phyloP scores from a whole-genome alignment of 2,888 invertebrate species.

The Tiliacea citrago region DNA sequence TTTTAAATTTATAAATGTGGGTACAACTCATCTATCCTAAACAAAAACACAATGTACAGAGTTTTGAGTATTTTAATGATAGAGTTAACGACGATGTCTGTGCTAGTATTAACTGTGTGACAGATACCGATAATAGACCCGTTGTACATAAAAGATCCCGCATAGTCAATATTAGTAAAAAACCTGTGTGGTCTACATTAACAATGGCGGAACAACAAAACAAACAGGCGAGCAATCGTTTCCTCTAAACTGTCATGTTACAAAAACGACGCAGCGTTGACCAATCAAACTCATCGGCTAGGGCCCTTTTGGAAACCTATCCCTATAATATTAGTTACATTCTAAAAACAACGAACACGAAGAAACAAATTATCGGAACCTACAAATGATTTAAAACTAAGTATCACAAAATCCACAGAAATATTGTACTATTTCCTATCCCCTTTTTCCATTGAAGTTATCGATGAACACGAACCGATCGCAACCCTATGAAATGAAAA shows the following conservation, averaged over 20 bases:
- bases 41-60: too few species aligned
- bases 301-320: constrained; percentile 40
- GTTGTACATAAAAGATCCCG: neutral
- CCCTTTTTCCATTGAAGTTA: constrained; percentile 38
- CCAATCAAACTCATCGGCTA: constrained; percentile 48
- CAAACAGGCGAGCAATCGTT: constrained; percentile 23
- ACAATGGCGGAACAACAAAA: constrained; percentile 26
- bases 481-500: constrained; percentile 46
- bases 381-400: constrained; percentile 50
- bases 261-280: constrained; percentile 33
- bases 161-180: neutral
- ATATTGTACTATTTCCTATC: constrained; percentile 27
- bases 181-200: neutral
- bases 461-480: constrained; percentile 27
- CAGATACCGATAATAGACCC: neutral
- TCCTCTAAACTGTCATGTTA: constrained; percentile 33
- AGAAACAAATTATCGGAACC: constrained; percentile 29
- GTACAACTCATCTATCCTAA: too few species aligned
- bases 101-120: too few species aligned
- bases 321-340: constrained; percentile 28
- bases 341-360: constrained; percentile 34
- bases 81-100: too few species aligned
- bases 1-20: too few species aligned
- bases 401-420: constrained; percentile 54
- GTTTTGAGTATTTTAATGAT: too few species aligned